Evolutionary conservation across 2,113 vertebrate genomes (phyloP).

Genomic region (Cephalophus harveyi): DNA sequence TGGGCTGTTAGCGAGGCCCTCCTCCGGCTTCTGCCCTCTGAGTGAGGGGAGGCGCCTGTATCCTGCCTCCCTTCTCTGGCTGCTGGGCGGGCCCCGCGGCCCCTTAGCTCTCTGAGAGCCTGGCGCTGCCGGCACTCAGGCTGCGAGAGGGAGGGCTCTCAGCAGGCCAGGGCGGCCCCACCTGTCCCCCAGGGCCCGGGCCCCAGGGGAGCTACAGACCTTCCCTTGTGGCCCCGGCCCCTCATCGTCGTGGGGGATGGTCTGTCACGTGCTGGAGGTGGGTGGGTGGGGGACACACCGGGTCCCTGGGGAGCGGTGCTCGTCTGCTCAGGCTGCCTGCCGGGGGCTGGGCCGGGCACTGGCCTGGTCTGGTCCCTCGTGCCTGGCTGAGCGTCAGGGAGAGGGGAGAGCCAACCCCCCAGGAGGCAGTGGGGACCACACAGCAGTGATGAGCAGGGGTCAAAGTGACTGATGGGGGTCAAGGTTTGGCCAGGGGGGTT

Average conservation of each 20-base stretch:
- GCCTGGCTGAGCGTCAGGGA: too few species aligned
- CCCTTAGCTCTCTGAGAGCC: background rate
- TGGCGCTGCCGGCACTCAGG: background rate
- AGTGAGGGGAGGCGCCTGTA: background rate
- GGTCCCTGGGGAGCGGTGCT: background rate
- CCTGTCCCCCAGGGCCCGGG: background rate
- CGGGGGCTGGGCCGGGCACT: background rate
- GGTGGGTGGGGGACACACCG: fast-evolving
- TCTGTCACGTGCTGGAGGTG: background rate
- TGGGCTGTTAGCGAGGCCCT: fast-evolving
- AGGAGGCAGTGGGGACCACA: background rate
- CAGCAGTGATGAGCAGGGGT: background rate
- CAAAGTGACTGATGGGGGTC: background rate
- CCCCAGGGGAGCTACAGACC: background rate
- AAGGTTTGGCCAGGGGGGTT: background rate
- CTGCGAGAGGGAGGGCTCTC: background rate
- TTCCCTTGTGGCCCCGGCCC: too few species aligned
- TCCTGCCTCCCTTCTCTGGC: background rate
- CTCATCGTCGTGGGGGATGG: background rate
- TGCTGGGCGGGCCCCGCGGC: background rate
- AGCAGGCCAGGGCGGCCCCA: background rate
- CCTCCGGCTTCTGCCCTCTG: background rate
- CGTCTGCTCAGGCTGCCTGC: background rate
- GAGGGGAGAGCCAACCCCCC: background rate
- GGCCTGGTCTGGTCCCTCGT: background rate